These are phyloP conservation scores for Reinhardtius hippoglossoides DNA, from an alignment of 2,113 vertebrate species.

Conservation along the genomic window DNA sequence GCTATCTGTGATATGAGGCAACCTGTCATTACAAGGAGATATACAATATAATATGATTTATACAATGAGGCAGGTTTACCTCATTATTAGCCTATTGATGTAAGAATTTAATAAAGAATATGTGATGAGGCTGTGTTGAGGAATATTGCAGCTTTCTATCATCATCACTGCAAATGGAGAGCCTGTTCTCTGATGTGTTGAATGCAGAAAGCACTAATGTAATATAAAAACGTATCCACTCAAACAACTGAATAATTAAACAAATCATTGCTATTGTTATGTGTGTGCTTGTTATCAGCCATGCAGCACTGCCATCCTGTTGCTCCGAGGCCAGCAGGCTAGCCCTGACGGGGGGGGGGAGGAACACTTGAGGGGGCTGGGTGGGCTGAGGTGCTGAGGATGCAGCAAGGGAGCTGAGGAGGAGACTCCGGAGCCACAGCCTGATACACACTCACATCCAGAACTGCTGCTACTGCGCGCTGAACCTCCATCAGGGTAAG, in stretches of 20 bases:
- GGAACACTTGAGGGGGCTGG: conserved; percentile 41
- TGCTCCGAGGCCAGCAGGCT: conserved; percentile 60
- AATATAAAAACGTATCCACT: not conserved
- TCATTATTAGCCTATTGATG: not conserved
- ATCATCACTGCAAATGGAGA: not conserved
- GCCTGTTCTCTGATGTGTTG: conserved; percentile 8
- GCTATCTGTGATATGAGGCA: no score
- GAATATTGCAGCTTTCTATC: not conserved
- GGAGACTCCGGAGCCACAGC: conserved; percentile 60
- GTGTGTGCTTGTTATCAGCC: conserved; percentile 39
- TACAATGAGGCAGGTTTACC: no score
- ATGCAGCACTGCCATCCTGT: conserved; percentile 59
- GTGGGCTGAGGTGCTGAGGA: conserved; percentile 58
- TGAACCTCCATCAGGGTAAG: conserved; percentile 73
- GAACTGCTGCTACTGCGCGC: conserved; percentile 67
- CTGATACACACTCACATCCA: conserved; percentile 52
- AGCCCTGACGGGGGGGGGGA: conserved; percentile 48
- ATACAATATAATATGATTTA: no score
- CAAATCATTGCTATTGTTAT: conserved; percentile 4
- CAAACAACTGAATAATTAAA: conserved; percentile 30
- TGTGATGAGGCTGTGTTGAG: not conserved
- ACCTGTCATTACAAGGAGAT: no score
- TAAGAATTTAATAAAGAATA: not conserved
- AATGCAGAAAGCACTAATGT: conserved; percentile 1
- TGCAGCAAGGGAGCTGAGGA: conserved; percentile 76